Conservation (phyloP, 1,140 invertebrate genomes). For the Drosophila tropicalis region DNA sequence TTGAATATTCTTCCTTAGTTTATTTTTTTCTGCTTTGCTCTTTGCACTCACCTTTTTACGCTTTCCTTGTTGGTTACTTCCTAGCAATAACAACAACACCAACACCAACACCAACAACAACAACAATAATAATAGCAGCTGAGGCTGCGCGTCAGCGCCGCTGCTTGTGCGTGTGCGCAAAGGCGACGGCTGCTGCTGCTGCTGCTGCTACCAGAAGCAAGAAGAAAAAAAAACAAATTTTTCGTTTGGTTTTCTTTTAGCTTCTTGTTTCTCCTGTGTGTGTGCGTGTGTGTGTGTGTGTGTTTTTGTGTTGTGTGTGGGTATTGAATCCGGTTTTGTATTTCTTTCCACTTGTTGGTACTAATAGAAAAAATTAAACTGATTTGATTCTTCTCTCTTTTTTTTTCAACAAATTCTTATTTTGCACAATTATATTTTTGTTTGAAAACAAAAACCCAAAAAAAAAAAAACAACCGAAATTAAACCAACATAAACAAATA, state of each 20-base stretch:
- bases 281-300: conserved; percentile 33
- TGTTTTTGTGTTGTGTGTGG: conserved; percentile 49
- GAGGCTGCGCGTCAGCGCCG: conserved; percentile 7
- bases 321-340: conserved; percentile 74
- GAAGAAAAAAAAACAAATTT: conserved; percentile 9
- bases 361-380: conserved; percentile 44
- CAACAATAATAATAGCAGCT: not conserved
- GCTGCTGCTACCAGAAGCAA: conserved; percentile 44
- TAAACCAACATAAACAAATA: conserved; percentile 4
- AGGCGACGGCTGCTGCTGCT: conserved; percentile 21
- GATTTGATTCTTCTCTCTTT: conserved; percentile 28
- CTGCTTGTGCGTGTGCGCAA: conserved; percentile 12
- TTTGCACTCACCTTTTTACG: conserved; percentile 5
- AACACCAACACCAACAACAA: not conserved
- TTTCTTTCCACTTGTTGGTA: conserved; percentile 73
- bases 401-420: conserved; percentile 26
- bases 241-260: conserved; percentile 13
- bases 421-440: not conserved
- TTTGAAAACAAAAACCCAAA: not conserved
- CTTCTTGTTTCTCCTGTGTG: conserved; percentile 28
- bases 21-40: not conserved
- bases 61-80: not conserved
- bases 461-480: conserved; percentile 3
- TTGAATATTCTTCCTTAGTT: no score
- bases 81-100: not conserved